Evolutionary conservation across 64 coral and sea anemone genomes (phyloP).

Genomic region (Montipora sp.): DNA sequence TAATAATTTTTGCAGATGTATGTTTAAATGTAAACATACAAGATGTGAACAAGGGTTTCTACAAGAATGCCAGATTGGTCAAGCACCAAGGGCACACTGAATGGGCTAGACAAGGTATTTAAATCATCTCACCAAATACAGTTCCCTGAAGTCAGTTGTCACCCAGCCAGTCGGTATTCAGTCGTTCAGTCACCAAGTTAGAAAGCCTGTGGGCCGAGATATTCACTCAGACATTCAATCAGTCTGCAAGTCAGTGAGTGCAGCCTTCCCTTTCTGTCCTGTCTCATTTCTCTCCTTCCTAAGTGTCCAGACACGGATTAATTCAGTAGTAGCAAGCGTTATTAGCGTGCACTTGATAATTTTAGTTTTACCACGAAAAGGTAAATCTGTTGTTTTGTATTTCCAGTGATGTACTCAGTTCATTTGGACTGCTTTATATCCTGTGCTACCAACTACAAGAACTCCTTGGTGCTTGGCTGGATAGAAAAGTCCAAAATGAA

Average conservation of each 20-base stretch:
- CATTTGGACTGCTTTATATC: constrained; percentile 97
- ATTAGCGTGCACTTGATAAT: not conserved
- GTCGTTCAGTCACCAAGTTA: too few species aligned
- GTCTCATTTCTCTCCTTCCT: too few species aligned
- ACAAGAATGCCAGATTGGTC: constrained; percentile 91
- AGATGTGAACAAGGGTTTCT: constrained; percentile 85
- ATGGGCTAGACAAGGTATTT: constrained; percentile 92
- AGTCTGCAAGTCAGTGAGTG: too few species aligned
- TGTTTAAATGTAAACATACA: constrained; percentile 91
- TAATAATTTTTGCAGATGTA: constrained; percentile 64
- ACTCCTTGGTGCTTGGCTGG: constrained; percentile 91
- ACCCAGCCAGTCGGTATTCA: too few species aligned
- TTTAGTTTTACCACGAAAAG: rapidly evolving
- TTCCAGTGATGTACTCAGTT: constrained; percentile 86
- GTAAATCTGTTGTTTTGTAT: not conserved
- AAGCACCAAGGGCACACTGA: constrained; percentile 97
- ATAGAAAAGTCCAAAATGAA: constrained; percentile 92
- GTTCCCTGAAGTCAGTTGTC: too few species aligned
- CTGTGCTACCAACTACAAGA: constrained; percentile 94
- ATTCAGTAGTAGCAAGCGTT: not conserved
- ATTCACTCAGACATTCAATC: not conserved
- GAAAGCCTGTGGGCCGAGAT: too few species aligned
- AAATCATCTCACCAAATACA: too few species aligned
- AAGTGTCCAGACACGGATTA: too few species aligned
- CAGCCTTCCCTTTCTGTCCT: too few species aligned